Base-by-base conservation (phyloP, 2,113 vertebrate genomes). In the Heterochromis multidens region DNA sequence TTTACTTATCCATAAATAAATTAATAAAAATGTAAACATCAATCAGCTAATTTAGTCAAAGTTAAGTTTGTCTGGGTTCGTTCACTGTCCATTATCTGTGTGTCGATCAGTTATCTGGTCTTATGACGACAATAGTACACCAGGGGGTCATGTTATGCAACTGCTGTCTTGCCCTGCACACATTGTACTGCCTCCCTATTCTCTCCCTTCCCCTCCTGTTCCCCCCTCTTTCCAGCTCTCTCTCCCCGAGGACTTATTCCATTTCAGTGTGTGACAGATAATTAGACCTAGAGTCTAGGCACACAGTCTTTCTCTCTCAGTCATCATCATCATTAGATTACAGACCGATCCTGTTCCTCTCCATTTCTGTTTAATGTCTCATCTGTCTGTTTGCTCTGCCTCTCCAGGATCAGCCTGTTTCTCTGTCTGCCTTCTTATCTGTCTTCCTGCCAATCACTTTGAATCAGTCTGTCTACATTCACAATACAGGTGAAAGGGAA, bases 261-360 rank as follows among this genome's bases (percentile, higher is more conserved):
- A 92, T 92, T 92, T 91, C 88, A 85, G 86, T 60, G 81, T 87
- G 87, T 92, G 92, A 89, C 91, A 91, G 90, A 95, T 91, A 89
- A 93, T 92, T 94, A 91, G 82, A 92, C 87, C 40, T 65, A 19
- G 59, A 86, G 80, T 74, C 25, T 29, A 74, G 52, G 89, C 84
- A 88, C 84, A 77, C 85, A 65, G 83, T 31, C 79, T 43, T 82
- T 62, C 77, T 40, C 86, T 72, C 88, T 81, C 77, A 59, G 62
- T 77, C 88, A 60, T 79, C 81, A 74, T 80, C 78, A 80, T 89
- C 87, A 93, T 92, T 92, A 86, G 91, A 93, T 93, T 91, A 93
- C 80, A 87, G 67, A 76, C 63, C 17, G 25, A 82, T 87, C 49
- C 78, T 90, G 87, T 79, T 92, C 70, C 80, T 77, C 82, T 91